These are phyloP conservation scores for Cryptoleucopteryx plumbea DNA, from an alignment of 2,113 vertebrate species.

Conservation along the genomic window DNA sequence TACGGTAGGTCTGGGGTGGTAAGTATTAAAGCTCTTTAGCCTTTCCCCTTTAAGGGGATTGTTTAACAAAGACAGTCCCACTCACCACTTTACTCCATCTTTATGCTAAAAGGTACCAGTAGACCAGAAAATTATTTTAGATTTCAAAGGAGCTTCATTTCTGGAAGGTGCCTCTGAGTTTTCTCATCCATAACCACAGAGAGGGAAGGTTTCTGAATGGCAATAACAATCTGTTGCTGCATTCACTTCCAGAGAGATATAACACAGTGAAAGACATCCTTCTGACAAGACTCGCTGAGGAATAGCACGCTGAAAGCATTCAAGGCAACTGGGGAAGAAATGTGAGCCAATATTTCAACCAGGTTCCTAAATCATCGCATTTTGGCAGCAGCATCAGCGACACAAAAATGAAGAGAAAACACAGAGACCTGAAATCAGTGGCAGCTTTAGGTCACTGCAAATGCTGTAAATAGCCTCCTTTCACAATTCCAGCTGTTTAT, in stretches of 20 bases:
- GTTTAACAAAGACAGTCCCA: neutral
- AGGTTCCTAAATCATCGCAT: neutral
- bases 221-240: neutral
- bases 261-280: neutral
- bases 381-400: neutral
- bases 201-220: neutral
- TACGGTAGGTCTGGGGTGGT: too few relatives aligned
- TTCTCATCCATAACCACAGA: neutral
- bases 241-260: neutral
- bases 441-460: neutral
- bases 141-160: neutral
- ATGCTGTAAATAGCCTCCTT: neutral
- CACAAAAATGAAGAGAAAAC: neutral
- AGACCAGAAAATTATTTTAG: conserved; percentile 1
- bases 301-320: neutral
- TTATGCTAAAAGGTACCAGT: neutral
- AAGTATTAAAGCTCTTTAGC: neutral
- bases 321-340: neutral
- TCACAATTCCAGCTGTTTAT: neutral
- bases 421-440: neutral
- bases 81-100: neutral
- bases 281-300: neutral
- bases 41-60: neutral
- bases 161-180: neutral
- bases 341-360: neutral